Percentiles rank a stretch among this genome's conserved stretches.
phyloP scores from a whole-genome alignment of 2,888 invertebrate genomes.

The Papilio gigon region DNA sequence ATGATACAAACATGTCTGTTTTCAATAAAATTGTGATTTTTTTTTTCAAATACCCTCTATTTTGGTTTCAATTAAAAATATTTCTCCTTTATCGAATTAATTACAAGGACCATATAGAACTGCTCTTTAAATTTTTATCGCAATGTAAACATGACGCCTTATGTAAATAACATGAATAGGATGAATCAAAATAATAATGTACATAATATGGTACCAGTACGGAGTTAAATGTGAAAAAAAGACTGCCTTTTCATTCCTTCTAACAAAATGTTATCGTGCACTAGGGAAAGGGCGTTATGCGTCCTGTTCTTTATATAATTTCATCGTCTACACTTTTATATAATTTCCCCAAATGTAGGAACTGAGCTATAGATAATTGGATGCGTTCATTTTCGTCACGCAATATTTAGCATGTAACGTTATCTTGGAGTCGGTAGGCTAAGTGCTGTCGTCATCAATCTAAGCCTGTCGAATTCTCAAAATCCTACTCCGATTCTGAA shows the following conservation, averaged over 20 bases:
- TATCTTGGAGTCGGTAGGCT: slow-evolving; percentile 63
- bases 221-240: background rate
- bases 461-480: slow-evolving; percentile 51
- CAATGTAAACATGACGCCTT: slow-evolving; percentile 12
- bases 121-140: background rate
- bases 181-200: background rate
- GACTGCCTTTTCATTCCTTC: background rate
- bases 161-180: background rate
- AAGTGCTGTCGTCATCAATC: slow-evolving; percentile 66
- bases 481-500: background rate
- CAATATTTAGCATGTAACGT: slow-evolving; percentile 64
- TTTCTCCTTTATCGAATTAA: background rate
- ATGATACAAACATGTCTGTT: too few species aligned
- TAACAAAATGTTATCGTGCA: background rate
- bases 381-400: slow-evolving; percentile 60
- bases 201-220: background rate
- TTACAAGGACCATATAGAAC: background rate
- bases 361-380: slow-evolving; percentile 18
- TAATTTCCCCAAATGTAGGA: background rate
- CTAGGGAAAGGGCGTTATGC: slow-evolving; percentile 5
- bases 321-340: background rate
- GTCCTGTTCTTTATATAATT: slow-evolving; percentile 10
- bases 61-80: too few species aligned
- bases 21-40: too few species aligned
- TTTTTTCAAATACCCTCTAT: too few species aligned